phyloP scores from a whole-genome alignment of 2,888 invertebrate genomes.

The Rhamnusium bicolor region DNA sequence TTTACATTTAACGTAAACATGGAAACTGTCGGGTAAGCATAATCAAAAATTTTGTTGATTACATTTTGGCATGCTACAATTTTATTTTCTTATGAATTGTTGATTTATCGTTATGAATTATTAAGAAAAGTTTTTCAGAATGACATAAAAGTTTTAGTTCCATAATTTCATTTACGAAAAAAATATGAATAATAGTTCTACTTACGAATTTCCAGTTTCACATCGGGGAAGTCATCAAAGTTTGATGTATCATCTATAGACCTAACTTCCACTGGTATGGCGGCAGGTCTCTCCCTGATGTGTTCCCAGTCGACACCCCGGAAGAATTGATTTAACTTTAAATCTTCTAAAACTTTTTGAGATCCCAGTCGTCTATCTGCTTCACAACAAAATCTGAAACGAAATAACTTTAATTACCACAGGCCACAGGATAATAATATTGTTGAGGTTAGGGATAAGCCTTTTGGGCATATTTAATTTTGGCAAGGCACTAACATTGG shows the following conservation, averaged over 20 bases:
- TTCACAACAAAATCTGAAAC: constrained; percentile 93
- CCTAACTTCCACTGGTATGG: constrained; percentile 97
- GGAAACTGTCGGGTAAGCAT: no score
- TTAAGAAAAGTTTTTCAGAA: no score
- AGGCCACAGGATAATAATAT: no score
- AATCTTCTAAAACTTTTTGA: constrained; percentile 93
- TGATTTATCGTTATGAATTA: no score
- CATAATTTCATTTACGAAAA: no score
- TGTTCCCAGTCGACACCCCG: constrained; percentile 99
- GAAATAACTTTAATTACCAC: constrained; percentile 3
- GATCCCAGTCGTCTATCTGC: constrained; percentile 93
- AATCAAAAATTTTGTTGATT: no score
- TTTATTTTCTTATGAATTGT: no score
- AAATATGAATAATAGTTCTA: constrained; percentile 59
- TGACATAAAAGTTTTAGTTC: no score
- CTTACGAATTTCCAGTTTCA: constrained; percentile 98
- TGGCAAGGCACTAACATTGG: not conserved
- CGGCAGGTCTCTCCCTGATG: constrained; percentile 97
- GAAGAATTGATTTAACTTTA: constrained; percentile 95
- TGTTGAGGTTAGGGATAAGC: no score
- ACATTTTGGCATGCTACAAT: no score
- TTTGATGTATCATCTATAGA: constrained; percentile 99
- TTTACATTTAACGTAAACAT: no score
- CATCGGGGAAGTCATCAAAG: constrained; percentile 99
- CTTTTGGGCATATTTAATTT: no score